Conservation (phyloP, 2,797 vertebrate species). For the Gadopsis bispinosus region DNA sequence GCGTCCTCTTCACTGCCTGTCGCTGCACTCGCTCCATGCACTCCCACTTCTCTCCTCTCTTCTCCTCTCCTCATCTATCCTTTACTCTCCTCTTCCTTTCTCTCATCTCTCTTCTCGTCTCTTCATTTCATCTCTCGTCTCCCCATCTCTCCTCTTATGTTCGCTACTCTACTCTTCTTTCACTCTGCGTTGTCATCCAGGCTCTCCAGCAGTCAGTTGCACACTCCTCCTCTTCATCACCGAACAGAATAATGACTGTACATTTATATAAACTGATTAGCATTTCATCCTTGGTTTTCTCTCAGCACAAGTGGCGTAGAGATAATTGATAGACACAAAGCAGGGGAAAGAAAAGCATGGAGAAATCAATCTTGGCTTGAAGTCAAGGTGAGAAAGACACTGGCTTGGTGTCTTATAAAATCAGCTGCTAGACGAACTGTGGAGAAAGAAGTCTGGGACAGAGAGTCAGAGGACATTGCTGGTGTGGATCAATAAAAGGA, state of each 20-base stretch:
- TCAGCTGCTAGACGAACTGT: conserved; percentile 44
- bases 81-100: neutral
- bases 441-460: conserved; percentile 27
- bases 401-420: conserved; percentile 49
- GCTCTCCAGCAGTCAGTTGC: conserved; percentile 11
- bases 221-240: conserved; percentile 43
- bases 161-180: neutral
- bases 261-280: conserved; percentile 68
- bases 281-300: conserved; percentile 58
- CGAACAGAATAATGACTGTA: conserved; percentile 36
- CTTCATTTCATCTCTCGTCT: neutral
- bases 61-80: neutral
- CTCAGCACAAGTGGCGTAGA: conserved; percentile 25
- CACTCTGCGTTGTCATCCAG: conserved; percentile 17
- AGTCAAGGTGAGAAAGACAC: conserved; percentile 69
- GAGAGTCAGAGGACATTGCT: conserved; percentile 33
- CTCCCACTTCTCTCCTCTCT: conserved; percentile 5
- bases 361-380: conserved; percentile 70
- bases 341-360: conserved; percentile 51
- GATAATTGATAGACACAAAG: conserved; percentile 73
- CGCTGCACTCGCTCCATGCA: conserved; percentile 27
- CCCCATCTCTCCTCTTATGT: neutral
- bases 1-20: conserved; percentile 50
- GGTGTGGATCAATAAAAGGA: conserved; percentile 27
- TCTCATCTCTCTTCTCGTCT: neutral